phyloP scores from a whole-genome alignment of 2,888 invertebrate genomes.

The Amblyteles armatorius region DNA sequence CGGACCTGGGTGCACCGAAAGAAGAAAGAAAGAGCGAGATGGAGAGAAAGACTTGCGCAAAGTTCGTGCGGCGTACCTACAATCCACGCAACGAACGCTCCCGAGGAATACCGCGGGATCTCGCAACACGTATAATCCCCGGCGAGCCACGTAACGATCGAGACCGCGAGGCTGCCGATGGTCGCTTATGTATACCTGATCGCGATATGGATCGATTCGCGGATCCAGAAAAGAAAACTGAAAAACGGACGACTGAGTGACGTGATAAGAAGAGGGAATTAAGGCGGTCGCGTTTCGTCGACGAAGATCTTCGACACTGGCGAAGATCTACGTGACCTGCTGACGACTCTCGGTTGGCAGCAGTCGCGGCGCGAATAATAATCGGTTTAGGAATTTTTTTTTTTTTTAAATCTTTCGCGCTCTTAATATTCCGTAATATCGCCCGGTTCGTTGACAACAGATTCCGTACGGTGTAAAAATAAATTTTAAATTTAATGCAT shows the following conservation, averaged over 20 bases:
- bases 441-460: too few species aligned
- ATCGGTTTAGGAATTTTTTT: not conserved
- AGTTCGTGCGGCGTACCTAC: constrained; percentile 47
- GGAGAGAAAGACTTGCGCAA: constrained; percentile 60
- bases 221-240: constrained; percentile 29
- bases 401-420: not conserved
- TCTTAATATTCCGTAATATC: too few species aligned
- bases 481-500: too few species aligned
- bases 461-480: too few species aligned
- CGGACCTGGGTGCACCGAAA: not conserved
- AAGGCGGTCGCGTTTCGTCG: constrained; percentile 33
- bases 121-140: constrained; percentile 57
- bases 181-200: constrained; percentile 23
- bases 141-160: constrained; percentile 58
- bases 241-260: constrained; percentile 23
- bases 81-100: constrained; percentile 60
- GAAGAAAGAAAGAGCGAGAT: constrained; percentile 10
- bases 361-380: constrained; percentile 4
- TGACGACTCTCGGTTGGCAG: constrained; percentile 15
- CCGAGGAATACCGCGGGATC: constrained; percentile 52
- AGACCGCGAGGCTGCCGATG: constrained; percentile 48
- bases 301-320: constrained; percentile 1
- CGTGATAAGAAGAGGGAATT: not conserved
- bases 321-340: constrained; percentile 47
- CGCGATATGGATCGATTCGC: constrained; percentile 63